Conservation (phyloP, 2,113 vertebrate species). For the Neogobius melanostomus region DNA sequence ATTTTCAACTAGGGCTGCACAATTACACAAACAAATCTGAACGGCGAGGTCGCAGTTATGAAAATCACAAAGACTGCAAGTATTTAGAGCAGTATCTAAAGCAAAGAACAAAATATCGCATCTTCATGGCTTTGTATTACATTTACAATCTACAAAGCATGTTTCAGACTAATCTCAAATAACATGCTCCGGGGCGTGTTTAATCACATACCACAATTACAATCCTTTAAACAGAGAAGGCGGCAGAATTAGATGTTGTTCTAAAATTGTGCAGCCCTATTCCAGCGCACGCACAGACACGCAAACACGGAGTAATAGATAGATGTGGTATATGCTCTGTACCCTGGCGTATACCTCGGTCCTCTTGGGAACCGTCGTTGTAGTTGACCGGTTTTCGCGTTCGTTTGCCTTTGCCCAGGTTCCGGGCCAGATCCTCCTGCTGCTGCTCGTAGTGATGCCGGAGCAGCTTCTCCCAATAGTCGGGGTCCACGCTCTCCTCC, state of each 20-base stretch:
- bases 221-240: too few species aligned
- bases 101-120: too few species aligned
- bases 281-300: not conserved
- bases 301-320: constrained; percentile 48
- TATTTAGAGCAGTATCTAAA: too few species aligned
- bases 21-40: too few species aligned
- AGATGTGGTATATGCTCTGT: constrained; percentile 71
- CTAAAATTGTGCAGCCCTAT: not conserved
- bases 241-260: too few species aligned
- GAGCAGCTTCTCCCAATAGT: constrained; percentile 98
- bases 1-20: not conserved
- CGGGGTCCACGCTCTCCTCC: constrained; percentile 96
- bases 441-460: constrained; percentile 98
- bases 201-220: too few species aligned
- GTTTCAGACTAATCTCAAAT: too few species aligned
- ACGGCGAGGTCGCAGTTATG: too few species aligned
- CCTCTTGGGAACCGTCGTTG: constrained; percentile 98
- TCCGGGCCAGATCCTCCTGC: constrained; percentile 95
- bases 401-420: constrained; percentile 97
- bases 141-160: too few species aligned
- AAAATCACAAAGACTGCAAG: too few species aligned
- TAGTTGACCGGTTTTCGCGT: constrained; percentile 99
- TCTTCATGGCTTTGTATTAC: too few species aligned
- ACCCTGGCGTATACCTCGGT: constrained; percentile 91
- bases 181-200: too few species aligned